phyloP scores from a whole-genome alignment of 2,888 invertebrate genomes.

The Oscheius myriophilus region DNA sequence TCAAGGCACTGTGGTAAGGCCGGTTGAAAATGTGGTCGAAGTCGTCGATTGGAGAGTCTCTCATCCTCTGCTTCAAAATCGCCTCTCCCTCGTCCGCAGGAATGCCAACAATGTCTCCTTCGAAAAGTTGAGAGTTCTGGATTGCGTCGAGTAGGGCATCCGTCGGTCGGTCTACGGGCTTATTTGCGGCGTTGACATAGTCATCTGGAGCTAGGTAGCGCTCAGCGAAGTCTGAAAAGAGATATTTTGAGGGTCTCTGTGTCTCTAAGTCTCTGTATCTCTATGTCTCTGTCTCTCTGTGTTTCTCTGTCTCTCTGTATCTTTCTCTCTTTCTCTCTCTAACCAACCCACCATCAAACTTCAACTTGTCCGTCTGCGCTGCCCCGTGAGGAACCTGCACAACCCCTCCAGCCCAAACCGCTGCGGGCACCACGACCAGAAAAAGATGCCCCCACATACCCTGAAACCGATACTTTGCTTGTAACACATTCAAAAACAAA shows the following conservation, averaged over 20 bases:
- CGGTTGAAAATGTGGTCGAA: conserved; percentile 52
- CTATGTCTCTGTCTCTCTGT: too few species aligned
- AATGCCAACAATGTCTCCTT: conserved; percentile 77
- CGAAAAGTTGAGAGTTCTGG: conserved; percentile 72
- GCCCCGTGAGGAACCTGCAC: conserved; percentile 50
- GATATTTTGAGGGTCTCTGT: neutral
- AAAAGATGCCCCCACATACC: conserved; percentile 1
- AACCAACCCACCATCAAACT: conserved; percentile 38
- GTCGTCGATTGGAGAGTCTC: conserved; percentile 51
- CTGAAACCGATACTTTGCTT: neutral
- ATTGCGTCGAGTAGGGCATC: conserved; percentile 63
- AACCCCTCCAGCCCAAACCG: conserved; percentile 20
- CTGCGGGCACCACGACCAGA: neutral
- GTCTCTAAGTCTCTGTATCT: too few species aligned
- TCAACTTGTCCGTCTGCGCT: conserved; percentile 45
- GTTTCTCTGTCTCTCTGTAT: too few species aligned
- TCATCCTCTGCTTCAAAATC: conserved; percentile 41
- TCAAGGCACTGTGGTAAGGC: conserved; percentile 69
- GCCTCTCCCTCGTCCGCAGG: conserved; percentile 44
- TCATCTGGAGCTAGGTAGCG: conserved; percentile 66
- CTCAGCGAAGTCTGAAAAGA: conserved; percentile 62
- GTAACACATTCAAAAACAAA: neutral
- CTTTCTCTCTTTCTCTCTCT: too few species aligned
- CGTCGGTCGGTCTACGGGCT: conserved; percentile 59
- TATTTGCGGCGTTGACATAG: conserved; percentile 62